These are phyloP conservation scores for Proterorhinus semilunaris DNA, from an alignment of 2,113 vertebrate species.

Conservation along the genomic window DNA sequence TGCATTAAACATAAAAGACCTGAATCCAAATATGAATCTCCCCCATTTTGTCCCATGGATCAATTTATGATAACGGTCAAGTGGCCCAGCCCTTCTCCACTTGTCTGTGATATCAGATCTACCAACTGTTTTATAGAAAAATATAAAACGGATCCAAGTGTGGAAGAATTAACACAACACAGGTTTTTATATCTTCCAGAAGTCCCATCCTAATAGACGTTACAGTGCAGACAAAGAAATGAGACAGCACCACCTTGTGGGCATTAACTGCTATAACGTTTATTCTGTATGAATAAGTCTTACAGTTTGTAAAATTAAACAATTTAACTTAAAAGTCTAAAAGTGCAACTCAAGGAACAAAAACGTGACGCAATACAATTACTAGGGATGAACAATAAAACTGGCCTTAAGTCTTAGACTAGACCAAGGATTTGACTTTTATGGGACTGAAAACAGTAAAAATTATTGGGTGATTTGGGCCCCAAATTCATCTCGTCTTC, in stretches of 20 bases:
- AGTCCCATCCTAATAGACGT: no score
- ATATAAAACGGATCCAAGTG: no score
- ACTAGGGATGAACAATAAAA: not conserved
- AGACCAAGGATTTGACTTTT: not conserved
- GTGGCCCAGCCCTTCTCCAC: no score
- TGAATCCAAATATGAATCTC: no score
- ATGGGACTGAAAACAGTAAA: not conserved
- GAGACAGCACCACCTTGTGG: conserved; percentile 62
- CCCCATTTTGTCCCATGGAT: no score
- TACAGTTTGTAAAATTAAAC: conserved; percentile 8
- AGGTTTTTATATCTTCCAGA: no score
- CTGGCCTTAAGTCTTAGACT: not conserved
- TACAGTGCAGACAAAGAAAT: conserved; percentile 17
- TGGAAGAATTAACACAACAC: no score
- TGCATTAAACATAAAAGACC: no score
- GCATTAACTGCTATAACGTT: conserved; percentile 13
- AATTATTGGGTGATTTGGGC: conserved; percentile 1
- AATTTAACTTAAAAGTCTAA: conserved; percentile 16
- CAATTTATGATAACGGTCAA: no score
- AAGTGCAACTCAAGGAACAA: conserved; percentile 26
- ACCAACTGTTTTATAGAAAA: no score
- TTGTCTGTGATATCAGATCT: no score
- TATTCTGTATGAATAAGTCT: conserved; percentile 36
- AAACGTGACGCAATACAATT: conserved; percentile 7
- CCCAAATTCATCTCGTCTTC: conserved; percentile 35